Evolutionary conservation across 2,113 vertebrate species (phyloP), one percentile per base, ranked within the genome.

Genomic region (Chiloscyllium plagiosum): DNA sequence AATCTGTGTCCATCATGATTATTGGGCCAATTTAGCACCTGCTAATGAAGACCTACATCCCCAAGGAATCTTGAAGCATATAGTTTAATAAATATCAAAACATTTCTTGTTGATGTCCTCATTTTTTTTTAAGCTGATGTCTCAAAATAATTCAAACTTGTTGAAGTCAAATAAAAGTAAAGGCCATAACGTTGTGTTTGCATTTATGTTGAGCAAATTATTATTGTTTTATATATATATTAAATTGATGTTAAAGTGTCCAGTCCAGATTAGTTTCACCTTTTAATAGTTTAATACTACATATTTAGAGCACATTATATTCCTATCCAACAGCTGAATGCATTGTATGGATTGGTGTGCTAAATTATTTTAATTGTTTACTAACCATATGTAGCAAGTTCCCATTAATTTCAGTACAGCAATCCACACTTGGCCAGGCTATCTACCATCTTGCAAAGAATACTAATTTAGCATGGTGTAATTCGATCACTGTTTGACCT

Each of bases 91-190:
- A 89, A 61, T 89, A 89, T 56, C 50, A 89, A 52, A 80, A 33
- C n/a, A 24, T 29, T 87, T 50, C 7, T 47, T 87, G 47, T 2
- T 50, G 76, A 17, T 22, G 42, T 42, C 83, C 83, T 86, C 42
- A 50, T 4, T 10, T 78, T 78, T 78, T 19, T 10, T 86, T 42
- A 2, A 52, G 85, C 37, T 50, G 22, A 4, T n/a, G 50, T 4
- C 85, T 87, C 50, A 87, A 87, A 87, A 87, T 87, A 8, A 15
- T 50, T 87, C 24, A 52, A 26, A 87, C 37, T 80, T 87, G 85
- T 87, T 87, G 85, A 87, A 87, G 19, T 87, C 50, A 26, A 47
- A 87, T 87, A 87, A 87, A 42, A 87, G 47, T 80, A 80, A 80
- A 52, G 85, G 0, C 42, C 47, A 26, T 87, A 12, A 50, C 47